Base-by-base conservation (phyloP, 2,797 vertebrate genomes). In the Neosilurus mollespiculum region DNA sequence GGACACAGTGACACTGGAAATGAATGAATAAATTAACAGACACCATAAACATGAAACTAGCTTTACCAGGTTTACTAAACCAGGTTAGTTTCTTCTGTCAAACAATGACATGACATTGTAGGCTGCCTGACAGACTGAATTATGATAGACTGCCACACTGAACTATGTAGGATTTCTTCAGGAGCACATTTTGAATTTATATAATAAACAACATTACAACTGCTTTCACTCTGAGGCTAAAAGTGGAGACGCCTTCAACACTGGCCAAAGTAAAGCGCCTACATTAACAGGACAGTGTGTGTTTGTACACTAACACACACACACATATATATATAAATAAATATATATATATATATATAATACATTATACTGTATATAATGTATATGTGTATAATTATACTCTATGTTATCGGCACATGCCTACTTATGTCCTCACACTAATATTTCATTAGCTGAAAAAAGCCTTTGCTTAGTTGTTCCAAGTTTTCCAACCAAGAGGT, bases 381-480 rank as follows among this genome's bases (percentile, higher is more conserved):
- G 4, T 5, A n/a, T 75, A 58, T 20, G 22, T 16, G 12, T 11
- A 16, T 16, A 24, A 77, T n/a, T n/a, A 51, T 1, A 43, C 43
- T 30, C 43, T 53, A 30, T 30, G 14, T 79, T 30, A 79, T 79
- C 62, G 24, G 77, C 62, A 79, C 77, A 79, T 79, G 77, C 24
- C 77, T 79, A 79, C 77, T 79, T 53, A 11, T 22, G 77, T 66
- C 58, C 77, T 26, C 11, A 53, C 43, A 11, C 56, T 76, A 34
- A 59, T 20, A 9, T 24, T 67, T 67, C 26, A 54, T 56, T 15
- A 56, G 78, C 22, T 26, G 78, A 49, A 34, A 67, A 67, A 49
- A 53, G 64, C 56, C 37, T 53, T 61, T 61, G 75, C 81, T 92
- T 90, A 91, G 94, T 93, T 92, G 92, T 94, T 94, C 93, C 93